Evolutionary conservation across 1,140 invertebrate species (phyloP), one percentile per base, ranked within the genome.

Genomic region (Drosophila oshimai): DNA sequence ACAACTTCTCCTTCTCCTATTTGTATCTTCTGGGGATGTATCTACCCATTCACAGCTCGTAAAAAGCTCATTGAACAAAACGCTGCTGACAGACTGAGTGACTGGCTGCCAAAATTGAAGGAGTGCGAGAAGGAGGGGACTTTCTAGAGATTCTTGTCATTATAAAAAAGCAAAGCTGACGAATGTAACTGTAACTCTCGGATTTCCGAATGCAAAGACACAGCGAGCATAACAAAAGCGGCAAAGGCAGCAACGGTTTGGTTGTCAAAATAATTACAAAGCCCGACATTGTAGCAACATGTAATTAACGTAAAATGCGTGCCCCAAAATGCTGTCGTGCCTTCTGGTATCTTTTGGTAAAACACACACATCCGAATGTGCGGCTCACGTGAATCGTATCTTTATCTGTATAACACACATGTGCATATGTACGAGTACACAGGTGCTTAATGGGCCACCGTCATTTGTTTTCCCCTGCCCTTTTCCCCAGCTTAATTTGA

Each of bases 201-300:
- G 36, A 62, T 45, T 22, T 62, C 15, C 53, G 37, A 62, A 60
- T 62, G 53, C 37, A 62, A 34, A 58, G 37, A 62, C 22, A n/a
- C n/a, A 33, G 53, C 12, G 29, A 45, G 34, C 26, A 37, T 37
- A 72, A 57, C 55, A 58, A 65, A 83, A 62, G 53, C 50, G 61
- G 44, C 55, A 54, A n/a, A n/a, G n/a, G 36, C 22, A 45, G 41
- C 58, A 71, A 60, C 53, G 58, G 34, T 74, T 61, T 37, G 47
- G 47, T 65, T 80, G 79, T 86, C 75, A 79, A 87, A 86, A 87
- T 86, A 87, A 86, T 87, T 86, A 86, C 80, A 76, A 75, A 72
- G 58, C 47, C 80, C 60, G 79, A 74, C 80, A 58, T 57, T 74
- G 64, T 62, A 72, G 62, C 76, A 67, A 80, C 81, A 86, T 76